Percentiles rank a stretch among this genome's conserved stretches.
Conservation (phyloP, 2,113 vertebrate genomes). For the Prunella fulvescens region DNA sequence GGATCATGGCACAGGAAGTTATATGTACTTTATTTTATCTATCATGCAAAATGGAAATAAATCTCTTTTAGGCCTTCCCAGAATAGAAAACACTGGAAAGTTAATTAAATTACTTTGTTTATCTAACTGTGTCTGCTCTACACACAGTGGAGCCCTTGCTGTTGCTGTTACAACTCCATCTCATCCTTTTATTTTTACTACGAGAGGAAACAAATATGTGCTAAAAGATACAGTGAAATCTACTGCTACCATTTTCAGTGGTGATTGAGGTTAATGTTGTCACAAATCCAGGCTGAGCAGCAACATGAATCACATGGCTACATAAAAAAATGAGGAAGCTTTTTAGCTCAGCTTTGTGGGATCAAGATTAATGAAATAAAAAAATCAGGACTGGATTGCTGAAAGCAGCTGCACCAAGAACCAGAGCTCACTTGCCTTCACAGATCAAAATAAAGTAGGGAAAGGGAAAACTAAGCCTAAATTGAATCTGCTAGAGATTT, state of each 20-base stretch:
- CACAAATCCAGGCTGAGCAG: background rate
- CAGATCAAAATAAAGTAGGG: background rate
- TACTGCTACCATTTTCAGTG: background rate
- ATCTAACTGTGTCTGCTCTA: background rate
- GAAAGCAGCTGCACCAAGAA: background rate
- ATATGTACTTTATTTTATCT: background rate
- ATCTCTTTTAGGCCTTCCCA: background rate
- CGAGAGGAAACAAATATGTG: background rate
- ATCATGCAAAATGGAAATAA: background rate
- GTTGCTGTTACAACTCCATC: background rate
- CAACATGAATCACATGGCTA: background rate
- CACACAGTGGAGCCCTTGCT: background rate
- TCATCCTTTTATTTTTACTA: background rate
- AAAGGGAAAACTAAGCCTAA: background rate
- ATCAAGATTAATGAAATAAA: background rate
- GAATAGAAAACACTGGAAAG: background rate
- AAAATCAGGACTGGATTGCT: background rate
- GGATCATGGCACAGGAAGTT: background rate
- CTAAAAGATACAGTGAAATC: background rate
- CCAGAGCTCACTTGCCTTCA: background rate
- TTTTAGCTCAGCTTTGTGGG: background rate
- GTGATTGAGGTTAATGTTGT: background rate
- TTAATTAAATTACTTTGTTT: background rate
- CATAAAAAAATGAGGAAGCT: background rate
- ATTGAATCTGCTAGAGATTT: background rate